Evolutionary conservation across 1,140 invertebrate genomes (phyloP), one percentile per base, ranked within the genome.

Genomic region (Temnothorax curvispinosus): DNA sequence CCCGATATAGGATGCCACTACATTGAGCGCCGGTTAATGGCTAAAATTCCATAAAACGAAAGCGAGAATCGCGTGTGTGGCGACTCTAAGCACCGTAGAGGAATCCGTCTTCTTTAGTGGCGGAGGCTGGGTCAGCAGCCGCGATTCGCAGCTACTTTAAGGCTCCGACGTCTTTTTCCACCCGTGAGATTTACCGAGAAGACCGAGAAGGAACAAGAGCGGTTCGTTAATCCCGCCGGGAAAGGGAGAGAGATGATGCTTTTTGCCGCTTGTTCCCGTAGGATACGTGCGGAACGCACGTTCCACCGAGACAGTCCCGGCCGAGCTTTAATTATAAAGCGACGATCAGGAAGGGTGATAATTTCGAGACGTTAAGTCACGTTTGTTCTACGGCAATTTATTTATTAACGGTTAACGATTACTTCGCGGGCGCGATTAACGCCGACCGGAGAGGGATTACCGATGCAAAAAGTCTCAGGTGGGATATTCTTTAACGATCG

Each of bases 131-230:
- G 60, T 41, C 71, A n/a, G 47, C 38, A 65, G 50, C 47, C 87
- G 86, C 76, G 82, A 56, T 72, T 76, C 58, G 50, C 50, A 21
- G 62, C 44, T 54, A 69, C 56, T 64, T 77, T 77, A 60, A 77
- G 76, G 32, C 35, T 52, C 38, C n/a, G 32, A 58, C 50, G 4
- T 67, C 75, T 77, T 64, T 54, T 54, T 35, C 44, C 8, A 44
- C 32, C 18, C 27, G n/a, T 52, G 52, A 82, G 67, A 82, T 82
- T 82, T 74, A 82, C 80, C 80, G 67, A 82, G 80, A 82, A 82
- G 52, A 44, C 21, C 54, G 54, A 56, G 78, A 71, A 58, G 54
- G 21, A 69, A 52, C 52, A 38, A 35, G 58, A 72, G 41, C 41
- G 38, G 64, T 38, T n/a, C 21, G 67, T 74, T 82, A 82, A 82